Conservation (phyloP, 2,113 vertebrate species). For the Halcyon malimbica region DNA sequence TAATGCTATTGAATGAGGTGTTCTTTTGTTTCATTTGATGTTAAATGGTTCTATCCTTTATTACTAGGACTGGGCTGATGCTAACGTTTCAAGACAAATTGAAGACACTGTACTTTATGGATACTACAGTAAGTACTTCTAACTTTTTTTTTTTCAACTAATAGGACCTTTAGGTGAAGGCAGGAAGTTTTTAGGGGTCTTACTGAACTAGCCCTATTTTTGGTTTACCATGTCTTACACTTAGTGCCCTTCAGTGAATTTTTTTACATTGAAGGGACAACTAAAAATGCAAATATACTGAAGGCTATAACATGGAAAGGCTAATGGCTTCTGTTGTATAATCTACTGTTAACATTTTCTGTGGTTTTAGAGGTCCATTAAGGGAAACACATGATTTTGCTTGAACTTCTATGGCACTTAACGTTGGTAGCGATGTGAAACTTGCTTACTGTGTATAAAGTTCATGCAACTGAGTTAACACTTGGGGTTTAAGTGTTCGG, state of each 20-base stretch:
- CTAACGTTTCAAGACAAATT: constrained; percentile 90
- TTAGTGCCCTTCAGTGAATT: neutral
- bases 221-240: neutral
- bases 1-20: neutral
- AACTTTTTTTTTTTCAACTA: neutral
- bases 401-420: neutral
- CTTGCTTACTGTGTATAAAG: neutral
- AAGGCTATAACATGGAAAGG: neutral
- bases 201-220: neutral
- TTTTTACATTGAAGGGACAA: neutral
- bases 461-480: neutral
- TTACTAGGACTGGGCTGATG: constrained; percentile 88
- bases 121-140: constrained; percentile 92
- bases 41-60: neutral
- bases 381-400: neutral
- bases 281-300: neutral
- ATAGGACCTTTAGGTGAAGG: neutral
- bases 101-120: constrained; percentile 93
- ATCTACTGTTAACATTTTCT: neutral
- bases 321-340: neutral
- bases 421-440: neutral
- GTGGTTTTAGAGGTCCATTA: neutral
- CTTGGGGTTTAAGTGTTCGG: neutral
- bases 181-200: neutral
- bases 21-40: neutral